These are phyloP conservation scores for Pterostichus niger DNA, from an alignment of 2,888 invertebrate genomes.

Conservation along the genomic window DNA sequence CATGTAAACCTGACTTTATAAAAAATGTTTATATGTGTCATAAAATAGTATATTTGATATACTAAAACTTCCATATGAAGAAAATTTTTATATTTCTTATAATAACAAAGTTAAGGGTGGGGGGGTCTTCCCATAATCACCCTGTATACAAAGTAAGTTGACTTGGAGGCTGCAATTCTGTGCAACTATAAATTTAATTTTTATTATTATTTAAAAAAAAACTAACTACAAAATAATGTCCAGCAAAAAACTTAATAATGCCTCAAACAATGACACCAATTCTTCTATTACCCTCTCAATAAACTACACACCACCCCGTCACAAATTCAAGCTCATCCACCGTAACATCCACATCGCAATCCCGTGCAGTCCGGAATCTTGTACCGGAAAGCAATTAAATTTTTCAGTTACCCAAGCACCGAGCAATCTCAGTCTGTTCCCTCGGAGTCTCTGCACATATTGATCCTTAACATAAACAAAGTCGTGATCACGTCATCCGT, in stretches of 20 bases:
- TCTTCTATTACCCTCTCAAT: conserved; percentile 10
- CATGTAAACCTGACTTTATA: too few relatives aligned
- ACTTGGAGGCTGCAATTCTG: too few relatives aligned
- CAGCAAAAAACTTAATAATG: not conserved
- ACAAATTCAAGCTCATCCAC: not conserved
- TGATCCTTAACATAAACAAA: conserved; percentile 65
- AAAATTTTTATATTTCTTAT: too few relatives aligned
- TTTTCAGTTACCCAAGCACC: conserved; percentile 39
- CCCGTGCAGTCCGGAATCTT: not conserved
- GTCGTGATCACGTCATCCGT: conserved; percentile 65
- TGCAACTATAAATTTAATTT: too few relatives aligned
- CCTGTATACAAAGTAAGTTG: too few relatives aligned
- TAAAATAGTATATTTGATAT: too few relatives aligned
- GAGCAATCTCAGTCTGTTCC: conserved; percentile 2
- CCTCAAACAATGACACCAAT: not conserved
- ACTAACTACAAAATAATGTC: not conserved
- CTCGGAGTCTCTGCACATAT: conserved; percentile 48
- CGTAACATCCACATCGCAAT: not conserved
- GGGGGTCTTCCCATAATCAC: too few relatives aligned
- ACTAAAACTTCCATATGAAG: too few relatives aligned
- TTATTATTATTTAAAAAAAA: not conserved
- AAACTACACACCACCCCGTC: not conserved
- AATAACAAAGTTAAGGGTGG: too few relatives aligned
- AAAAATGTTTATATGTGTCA: too few relatives aligned
- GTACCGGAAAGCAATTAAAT: conserved; percentile 54